phyloP scores from a whole-genome alignment of 2,888 invertebrate genomes.

The Strigamia transsilvanica region DNA sequence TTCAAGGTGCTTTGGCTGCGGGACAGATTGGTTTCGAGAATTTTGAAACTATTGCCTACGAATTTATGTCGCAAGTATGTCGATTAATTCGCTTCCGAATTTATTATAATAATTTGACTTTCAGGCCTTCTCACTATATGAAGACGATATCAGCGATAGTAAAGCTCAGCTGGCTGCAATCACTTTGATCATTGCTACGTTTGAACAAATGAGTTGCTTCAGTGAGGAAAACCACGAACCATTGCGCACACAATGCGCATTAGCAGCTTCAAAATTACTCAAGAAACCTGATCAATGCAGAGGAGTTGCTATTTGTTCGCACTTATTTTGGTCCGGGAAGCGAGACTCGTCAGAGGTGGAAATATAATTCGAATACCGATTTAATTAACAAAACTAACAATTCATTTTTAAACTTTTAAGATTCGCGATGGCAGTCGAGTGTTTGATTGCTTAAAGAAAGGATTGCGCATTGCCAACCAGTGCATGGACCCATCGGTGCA shows the following conservation, averaged over 20 bases:
- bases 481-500: slow-evolving; percentile 98
- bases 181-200: slow-evolving; percentile 91
- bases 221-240: slow-evolving; percentile 97
- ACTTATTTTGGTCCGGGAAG: slow-evolving; percentile 94
- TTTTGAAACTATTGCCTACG: slow-evolving; percentile 96
- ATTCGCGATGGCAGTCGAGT: slow-evolving; percentile 91
- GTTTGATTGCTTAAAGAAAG: slow-evolving; percentile 94
- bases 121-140: slow-evolving; percentile 93
- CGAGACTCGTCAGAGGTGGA: slow-evolving; percentile 60
- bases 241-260: slow-evolving; percentile 91
- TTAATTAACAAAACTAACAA: neutral
- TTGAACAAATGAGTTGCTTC: slow-evolving; percentile 94
- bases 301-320: slow-evolving; percentile 91
- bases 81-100: neutral
- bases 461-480: slow-evolving; percentile 92
- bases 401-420: slow-evolving; percentile 64
- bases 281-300: slow-evolving; percentile 99
- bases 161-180: slow-evolving; percentile 96
- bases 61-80: slow-evolving; percentile 87
- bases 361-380: neutral
- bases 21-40: slow-evolving; percentile 92
- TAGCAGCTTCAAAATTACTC: slow-evolving; percentile 93
- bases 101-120: neutral
- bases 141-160: slow-evolving; percentile 97
- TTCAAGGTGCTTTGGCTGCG: slow-evolving; percentile 94